phyloP scores from a whole-genome alignment of 1,140 invertebrate species.

The Solenopsis fugax region DNA sequence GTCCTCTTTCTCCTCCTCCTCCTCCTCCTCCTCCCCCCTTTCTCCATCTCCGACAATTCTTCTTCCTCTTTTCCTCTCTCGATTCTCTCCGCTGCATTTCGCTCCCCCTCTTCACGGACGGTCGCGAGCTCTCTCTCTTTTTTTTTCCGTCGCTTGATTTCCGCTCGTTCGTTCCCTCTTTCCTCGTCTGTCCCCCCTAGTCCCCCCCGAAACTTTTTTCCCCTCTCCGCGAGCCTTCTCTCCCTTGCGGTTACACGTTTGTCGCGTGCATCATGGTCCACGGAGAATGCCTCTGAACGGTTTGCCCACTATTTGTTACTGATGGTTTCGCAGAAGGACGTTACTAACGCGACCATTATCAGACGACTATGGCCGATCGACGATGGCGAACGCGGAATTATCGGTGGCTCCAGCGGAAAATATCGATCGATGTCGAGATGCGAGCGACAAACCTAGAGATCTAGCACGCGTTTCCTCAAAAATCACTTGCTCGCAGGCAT shows the following conservation, averaged over 20 bases:
- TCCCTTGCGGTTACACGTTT: constrained; percentile 61
- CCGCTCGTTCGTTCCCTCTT: constrained; percentile 61
- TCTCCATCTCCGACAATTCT: constrained; percentile 23
- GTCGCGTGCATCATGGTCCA: constrained; percentile 58
- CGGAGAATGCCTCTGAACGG: constrained; percentile 31
- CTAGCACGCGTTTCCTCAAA: constrained; percentile 1
- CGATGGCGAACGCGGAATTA: constrained; percentile 32
- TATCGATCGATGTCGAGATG: constrained; percentile 33
- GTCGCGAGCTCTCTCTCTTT: constrained; percentile 37
- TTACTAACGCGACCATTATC: constrained; percentile 42
- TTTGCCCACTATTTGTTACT: constrained; percentile 50
- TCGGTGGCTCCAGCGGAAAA: not conserved
- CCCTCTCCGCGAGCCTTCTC: not conserved
- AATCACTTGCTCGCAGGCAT: not conserved
- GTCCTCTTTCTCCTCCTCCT: not conserved
- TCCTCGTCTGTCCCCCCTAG: constrained; percentile 2
- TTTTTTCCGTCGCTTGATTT: constrained; percentile 68
- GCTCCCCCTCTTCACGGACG: not conserved
- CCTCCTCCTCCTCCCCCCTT: not conserved
- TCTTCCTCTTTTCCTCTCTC: constrained; percentile 68
- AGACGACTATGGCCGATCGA: not conserved
- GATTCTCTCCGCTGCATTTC: constrained; percentile 67
- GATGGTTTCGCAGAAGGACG: constrained; percentile 51
- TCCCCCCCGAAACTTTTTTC: not conserved
- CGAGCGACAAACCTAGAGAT: not conserved